A percentile compares a stretch with the other conserved stretches of the same genome.
Conservation (phyloP, 1,140 invertebrate genomes). For the Polypedilum vanderplanki region DNA sequence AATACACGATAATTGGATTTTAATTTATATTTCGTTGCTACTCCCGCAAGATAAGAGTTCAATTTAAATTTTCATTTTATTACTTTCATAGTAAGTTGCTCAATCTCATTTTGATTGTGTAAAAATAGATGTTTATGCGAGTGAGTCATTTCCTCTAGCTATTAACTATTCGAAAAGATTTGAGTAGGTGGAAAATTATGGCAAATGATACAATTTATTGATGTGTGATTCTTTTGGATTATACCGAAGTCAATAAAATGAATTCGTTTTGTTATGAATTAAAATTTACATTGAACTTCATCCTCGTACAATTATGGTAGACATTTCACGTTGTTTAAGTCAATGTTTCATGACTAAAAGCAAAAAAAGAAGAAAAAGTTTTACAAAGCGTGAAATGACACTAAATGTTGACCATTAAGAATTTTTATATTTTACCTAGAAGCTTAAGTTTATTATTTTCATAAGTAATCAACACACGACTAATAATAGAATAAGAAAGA, state of each 20-base stretch:
- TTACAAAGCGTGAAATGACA: not conserved
- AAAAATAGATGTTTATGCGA: too few relatives aligned
- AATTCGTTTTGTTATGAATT: too few relatives aligned
- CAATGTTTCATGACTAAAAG: not conserved
- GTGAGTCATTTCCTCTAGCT: too few relatives aligned
- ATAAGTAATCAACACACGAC: not conserved
- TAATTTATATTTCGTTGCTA: too few relatives aligned
- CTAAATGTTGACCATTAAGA: not conserved
- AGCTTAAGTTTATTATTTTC: not conserved
- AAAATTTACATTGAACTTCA: not conserved
- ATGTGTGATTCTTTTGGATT: not conserved
- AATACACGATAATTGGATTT: too few relatives aligned
- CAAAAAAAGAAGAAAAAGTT: not conserved
- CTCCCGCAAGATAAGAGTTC: too few relatives aligned
- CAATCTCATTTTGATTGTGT: too few relatives aligned
- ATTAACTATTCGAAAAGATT: too few relatives aligned
- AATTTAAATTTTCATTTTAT: too few relatives aligned
- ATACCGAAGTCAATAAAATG: not conserved
- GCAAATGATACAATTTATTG: too few relatives aligned
- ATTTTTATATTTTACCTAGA: conserved; percentile 12
- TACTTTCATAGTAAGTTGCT: too few relatives aligned
- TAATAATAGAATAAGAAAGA: not conserved
- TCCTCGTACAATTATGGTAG: not conserved
- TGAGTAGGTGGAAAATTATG: too few relatives aligned
- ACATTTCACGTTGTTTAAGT: not conserved